These are phyloP conservation scores for Tenualosa ilisha DNA, from an alignment of 2,797 vertebrate species.

Conservation along the genomic window DNA sequence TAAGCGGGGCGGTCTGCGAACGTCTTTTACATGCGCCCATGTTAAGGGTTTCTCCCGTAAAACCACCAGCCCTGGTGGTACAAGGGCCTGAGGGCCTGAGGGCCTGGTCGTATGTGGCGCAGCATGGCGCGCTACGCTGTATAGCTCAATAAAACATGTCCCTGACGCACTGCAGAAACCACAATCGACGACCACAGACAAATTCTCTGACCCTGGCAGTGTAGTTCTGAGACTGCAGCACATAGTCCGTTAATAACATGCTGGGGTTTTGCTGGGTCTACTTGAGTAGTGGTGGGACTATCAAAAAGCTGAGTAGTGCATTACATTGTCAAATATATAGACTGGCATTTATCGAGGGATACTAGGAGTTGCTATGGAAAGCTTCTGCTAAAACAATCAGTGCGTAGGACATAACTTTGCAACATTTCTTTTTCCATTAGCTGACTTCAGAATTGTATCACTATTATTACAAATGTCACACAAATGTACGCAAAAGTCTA, in stretches of 20 bases:
- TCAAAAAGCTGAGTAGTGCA: neutral
- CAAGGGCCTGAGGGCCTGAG: conserved; percentile 13
- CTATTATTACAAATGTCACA: neutral
- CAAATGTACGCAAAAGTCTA: neutral
- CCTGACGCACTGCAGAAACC: conserved; percentile 46
- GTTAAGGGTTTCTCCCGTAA: conserved; percentile 52
- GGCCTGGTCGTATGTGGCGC: conserved; percentile 28
- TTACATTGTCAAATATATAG: neutral
- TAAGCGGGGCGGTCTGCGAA: conserved; percentile 27
- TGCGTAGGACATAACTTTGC: neutral
- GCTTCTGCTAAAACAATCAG: conserved; percentile 6
- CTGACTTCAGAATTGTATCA: neutral
- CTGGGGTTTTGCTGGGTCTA: neutral
- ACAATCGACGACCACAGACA: conserved; percentile 40
- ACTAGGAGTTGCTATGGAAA: neutral
- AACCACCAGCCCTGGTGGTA: conserved; percentile 48
- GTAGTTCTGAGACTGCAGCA: conserved; percentile 22
- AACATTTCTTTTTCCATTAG: neutral
- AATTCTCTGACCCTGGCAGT: conserved; percentile 38
- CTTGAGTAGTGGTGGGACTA: neutral
- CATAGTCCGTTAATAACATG: neutral
- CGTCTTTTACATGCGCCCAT: conserved; percentile 56
- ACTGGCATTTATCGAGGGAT: neutral
- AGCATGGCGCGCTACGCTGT: neutral
- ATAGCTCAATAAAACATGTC: conserved; percentile 36